Conservation (phyloP, 2,888 invertebrate species). For the Prenolepis imparis region DNA sequence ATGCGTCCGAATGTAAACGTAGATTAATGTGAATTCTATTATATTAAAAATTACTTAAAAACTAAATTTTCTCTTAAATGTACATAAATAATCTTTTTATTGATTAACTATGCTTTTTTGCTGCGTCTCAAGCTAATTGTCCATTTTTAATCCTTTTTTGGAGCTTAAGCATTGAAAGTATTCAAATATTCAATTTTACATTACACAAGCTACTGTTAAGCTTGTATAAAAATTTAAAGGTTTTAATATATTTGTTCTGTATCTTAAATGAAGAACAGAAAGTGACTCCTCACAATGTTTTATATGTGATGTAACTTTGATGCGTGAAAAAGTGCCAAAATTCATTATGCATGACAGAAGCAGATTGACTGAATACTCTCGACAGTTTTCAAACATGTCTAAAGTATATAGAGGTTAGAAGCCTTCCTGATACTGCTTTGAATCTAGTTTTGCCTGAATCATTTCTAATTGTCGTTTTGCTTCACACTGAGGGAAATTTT, state of each 20-base stretch:
- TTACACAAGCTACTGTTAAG: conserved; percentile 44
- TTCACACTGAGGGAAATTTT: conserved; percentile 99
- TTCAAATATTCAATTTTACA: conserved; percentile 55
- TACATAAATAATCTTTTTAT: conserved; percentile 76
- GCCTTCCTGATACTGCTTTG: conserved; percentile 95
- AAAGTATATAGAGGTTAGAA: conserved; percentile 88
- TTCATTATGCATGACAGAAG: conserved; percentile 51
- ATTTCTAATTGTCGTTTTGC: conserved; percentile 97
- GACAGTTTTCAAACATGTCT: conserved; percentile 73
- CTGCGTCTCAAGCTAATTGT: conserved; percentile 59
- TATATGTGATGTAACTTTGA: conserved; percentile 56
- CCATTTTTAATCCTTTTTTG: conserved; percentile 45
- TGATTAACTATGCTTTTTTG: conserved; percentile 64
- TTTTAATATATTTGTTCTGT: conserved; percentile 57
- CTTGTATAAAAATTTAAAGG: conserved; percentile 69
- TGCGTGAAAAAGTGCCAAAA: conserved; percentile 56
- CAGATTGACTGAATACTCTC: conserved; percentile 60
- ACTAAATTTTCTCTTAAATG: conserved; percentile 70
- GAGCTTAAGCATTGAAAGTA: conserved; percentile 51
- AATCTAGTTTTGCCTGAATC: conserved; percentile 94
- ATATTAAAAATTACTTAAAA: conserved; percentile 73
- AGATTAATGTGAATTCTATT: conserved; percentile 72
- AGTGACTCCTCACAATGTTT: conserved; percentile 55
- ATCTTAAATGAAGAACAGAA: conserved; percentile 57
- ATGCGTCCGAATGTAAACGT: conserved; percentile 69